Evolutionary conservation across 64 coral and sea anemone species (phyloP), one percentile per base, ranked within the genome.

Genomic region (Porites australiensis): DNA sequence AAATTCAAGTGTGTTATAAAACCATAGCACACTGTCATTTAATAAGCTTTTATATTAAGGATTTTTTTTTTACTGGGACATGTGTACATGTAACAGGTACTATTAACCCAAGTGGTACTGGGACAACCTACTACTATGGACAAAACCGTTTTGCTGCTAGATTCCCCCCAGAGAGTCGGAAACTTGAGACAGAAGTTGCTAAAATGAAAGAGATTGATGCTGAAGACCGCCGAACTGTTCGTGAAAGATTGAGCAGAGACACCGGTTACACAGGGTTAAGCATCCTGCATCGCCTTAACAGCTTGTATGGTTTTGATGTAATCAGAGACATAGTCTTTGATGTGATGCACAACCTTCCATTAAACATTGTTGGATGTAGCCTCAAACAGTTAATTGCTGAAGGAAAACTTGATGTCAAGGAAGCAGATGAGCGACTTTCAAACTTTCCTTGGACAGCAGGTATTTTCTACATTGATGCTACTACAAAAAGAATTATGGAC

Each of bases 281-380:
- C 12, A 62, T 78, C 19, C 74, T 89, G 1, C 87, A 89, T 64
- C 15, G 73, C 3, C 73, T 89, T 16, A 23, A 89, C 37, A 61
- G 60, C 13, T 20, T 90, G 0, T 90, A 90, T 90, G 88, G 88
- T 49, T 79, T 90, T 68, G 88, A 90, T 90, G 87, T 89, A 1
- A 77, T 89, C 2, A 45, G 75, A 54, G 87, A 89, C 22, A 76
- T 20, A 45, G 73, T 89, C 0, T 63, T 46, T 89, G 87, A 89
- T 58, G 16, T 77, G 4, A 77, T 77, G 72, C 87, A 89, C 62
- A 48, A 21, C 19, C 6, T 70, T 4, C 66, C 84, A 7, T 22
- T 87, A 51, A 87, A 87, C 55, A 27, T 87, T 55, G 47, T 86
- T 69, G 45, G 45, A 70, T 61, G 44, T 54, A n/a, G 58, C n/a